Conservation (phyloP, 2,888 invertebrate species). For the Isotomurus palustris region DNA sequence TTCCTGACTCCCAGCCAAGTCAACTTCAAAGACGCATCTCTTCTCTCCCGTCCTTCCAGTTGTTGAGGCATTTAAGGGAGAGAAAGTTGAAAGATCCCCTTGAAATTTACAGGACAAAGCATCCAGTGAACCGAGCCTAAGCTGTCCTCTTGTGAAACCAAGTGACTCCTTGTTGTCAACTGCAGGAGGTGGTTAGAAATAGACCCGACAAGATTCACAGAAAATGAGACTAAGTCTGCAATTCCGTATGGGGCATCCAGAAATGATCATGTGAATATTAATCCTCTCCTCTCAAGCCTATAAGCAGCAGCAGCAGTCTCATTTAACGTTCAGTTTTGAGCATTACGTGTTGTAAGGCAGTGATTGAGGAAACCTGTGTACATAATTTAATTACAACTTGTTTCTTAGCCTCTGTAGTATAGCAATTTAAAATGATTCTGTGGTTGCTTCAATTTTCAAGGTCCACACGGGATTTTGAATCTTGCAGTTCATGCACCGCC, state of each 20-base stretch:
- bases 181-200: not conserved
- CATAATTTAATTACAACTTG: no score
- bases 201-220: no score
- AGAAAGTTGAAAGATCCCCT: not conserved
- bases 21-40: not conserved
- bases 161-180: conserved; percentile 5
- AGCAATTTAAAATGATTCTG: no score
- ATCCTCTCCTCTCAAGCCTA: not conserved
- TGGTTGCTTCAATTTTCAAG: no score
- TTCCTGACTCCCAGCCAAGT: not conserved
- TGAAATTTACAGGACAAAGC: conserved; percentile 4
- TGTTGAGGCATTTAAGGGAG: not conserved
- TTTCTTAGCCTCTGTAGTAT: no score
- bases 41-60: not conserved
- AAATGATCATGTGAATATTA: not conserved
- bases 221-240: no score
- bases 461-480: no score
- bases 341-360: no score
- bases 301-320: not conserved
- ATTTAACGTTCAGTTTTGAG: not conserved
- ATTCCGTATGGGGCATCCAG: not conserved
- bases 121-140: not conserved
- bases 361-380: no score
- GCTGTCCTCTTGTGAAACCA: not conserved
- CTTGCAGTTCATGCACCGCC: no score